Base-by-base conservation (phyloP, 2,113 vertebrate species). In the Hoplias malabaricus region DNA sequence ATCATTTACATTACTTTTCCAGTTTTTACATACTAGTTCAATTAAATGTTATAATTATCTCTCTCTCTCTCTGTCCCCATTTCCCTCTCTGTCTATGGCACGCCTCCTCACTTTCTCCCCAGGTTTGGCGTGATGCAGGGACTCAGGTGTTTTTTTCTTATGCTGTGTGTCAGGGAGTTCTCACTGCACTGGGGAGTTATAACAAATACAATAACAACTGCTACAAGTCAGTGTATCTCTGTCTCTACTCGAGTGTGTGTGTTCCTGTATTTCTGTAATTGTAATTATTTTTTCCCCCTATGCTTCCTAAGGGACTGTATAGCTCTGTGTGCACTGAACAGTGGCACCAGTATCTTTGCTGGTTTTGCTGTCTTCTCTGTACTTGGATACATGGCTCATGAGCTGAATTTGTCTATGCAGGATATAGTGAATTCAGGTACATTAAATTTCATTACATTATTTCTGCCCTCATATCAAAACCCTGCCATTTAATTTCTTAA, bases 201-300 rank as follows among this genome's bases (percentile, higher is more conserved):
- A 99, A 98, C 86, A 95, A 93, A 56, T 99, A 96, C 53, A 93
- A 93, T 87, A 96, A 95, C 87, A 92, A 98, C 90, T 97, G 95
- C 79, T 99, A 96, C 92, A 94, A 90, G 97, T 98, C 82, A 85
- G 83, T 62, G 23, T 36, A 27, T 10, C 23, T 2, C 62, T 9
- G 29, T 25, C 14, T 3, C 11, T 19, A n/a, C n/a, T n/a, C n/a
- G n/a, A n/a, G n/a, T n/a, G n/a, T n/a, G n/a, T n/a, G n/a, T n/a
- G n/a, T n/a, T 10, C 14, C 27, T 29, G 59, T n/a, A 6, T 16
- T 63, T 48, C 19, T 27, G 31, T 14, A 33, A 50, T 19, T 21
- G 21, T 34, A 13, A 29, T 38, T 3, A 25, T 43, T 25, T 27
- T 3, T 12, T 66, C 19, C 21, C 25, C 56, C 7, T 53, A 12